Conservation (phyloP, 2,113 vertebrate species). For the Sylvietta virens region DNA sequence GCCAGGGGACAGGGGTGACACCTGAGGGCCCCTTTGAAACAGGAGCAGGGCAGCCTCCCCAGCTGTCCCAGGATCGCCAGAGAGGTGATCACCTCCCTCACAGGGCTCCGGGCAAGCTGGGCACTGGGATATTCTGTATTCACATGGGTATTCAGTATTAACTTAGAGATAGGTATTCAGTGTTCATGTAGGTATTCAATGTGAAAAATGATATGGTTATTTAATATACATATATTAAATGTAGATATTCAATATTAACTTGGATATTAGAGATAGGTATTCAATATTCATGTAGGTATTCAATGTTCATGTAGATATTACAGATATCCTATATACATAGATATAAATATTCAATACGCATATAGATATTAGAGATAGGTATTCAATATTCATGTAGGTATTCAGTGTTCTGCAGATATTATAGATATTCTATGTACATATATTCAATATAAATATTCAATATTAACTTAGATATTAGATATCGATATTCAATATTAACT, state of each 20-base stretch:
- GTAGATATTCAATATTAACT: too few species aligned
- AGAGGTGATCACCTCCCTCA: background rate
- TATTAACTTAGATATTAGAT: background rate
- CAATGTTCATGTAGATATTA: background rate
- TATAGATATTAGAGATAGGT: background rate
- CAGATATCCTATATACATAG: background rate
- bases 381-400: background rate
- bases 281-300: background rate
- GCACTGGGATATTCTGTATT: background rate
- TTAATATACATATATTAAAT: too few species aligned
- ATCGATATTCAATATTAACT: background rate
- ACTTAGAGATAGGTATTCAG: background rate
- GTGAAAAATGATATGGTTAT: too few species aligned
- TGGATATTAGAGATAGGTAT: too few species aligned
- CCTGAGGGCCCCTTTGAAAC: background rate
- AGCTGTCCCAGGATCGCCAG: background rate
- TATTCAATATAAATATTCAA: background rate
- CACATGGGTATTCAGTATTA: background rate
- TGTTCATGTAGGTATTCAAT: background rate
- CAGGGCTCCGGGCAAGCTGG: background rate
- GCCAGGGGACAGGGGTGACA: background rate
- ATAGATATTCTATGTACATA: background rate
- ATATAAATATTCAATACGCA: background rate
- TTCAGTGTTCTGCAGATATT: too few species aligned
- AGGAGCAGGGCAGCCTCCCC: background rate